Base-by-base conservation (phyloP, 64 coral and sea anemone species). In the Actinia equina region DNA sequence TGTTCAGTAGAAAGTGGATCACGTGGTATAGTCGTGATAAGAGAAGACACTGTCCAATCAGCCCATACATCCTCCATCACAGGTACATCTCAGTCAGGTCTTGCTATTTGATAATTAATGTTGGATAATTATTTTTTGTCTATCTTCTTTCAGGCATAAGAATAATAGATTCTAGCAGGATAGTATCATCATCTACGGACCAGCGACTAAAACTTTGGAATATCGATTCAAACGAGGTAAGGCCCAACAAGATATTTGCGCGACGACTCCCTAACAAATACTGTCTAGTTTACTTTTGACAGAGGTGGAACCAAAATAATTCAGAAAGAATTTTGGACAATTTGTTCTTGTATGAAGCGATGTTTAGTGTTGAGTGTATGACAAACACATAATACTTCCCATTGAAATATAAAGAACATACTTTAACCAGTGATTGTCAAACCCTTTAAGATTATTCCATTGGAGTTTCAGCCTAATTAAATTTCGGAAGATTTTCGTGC, bases 61-160 rank as follows among this genome's bases (percentile, higher is more conserved):
- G 97, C 97, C 3, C 97, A 99, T 42, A 91, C 91, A 3, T 93
- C 97, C 59, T 95, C 97, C 44, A 82, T 92, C 27, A 99, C 97
- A 88, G 97, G 97, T 99, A 86, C 30, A 43, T 57, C 55, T 57
- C 15, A 57, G 11, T 57, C 55, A 57, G 6, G 46, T 49, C 46
- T 49, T 49, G 7, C 46, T 57, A 57, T 57, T 12, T 57, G 55
- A 7, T 57, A 57, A 37, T 37, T 0, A 37, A 37, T 37, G 30
- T 37, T 37, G 30, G 30, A 37, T 37, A 37, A 37, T 37, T 37
- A 37, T 37, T 37, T 37, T 37, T 30, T 42, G 2, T 3, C 44
- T 85, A 37, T 41, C 23, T 27, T 27, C 62, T 65, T 44, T 17
- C 20, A 59, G n/a, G 17, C 5, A 52, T 87, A 4, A 58, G 20